Evolutionary conservation across 1,140 invertebrate genomes (phyloP).

Genomic region (Zaprionus taronus): DNA sequence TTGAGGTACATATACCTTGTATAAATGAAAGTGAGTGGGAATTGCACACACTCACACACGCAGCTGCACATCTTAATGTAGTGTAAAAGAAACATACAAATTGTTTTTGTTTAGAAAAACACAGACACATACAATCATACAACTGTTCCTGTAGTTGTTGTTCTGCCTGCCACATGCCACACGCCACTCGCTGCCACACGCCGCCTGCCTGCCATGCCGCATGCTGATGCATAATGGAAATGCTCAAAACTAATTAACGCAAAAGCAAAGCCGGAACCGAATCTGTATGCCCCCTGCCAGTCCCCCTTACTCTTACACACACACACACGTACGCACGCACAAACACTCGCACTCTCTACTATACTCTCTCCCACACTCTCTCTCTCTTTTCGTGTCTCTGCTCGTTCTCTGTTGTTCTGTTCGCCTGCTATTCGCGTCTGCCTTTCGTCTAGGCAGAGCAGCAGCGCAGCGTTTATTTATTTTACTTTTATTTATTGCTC

Average conservation of each 20-base stretch:
- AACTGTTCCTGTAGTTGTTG: slow-evolving; percentile 4
- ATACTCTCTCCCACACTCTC: neutral
- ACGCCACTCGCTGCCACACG: neutral
- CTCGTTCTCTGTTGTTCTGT: slow-evolving; percentile 51
- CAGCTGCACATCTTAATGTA: neutral
- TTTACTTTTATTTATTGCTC: slow-evolving; percentile 80
- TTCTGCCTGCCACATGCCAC: slow-evolving; percentile 19
- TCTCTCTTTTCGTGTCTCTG: slow-evolving; percentile 15
- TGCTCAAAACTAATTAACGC: slow-evolving; percentile 79
- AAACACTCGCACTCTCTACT: slow-evolving; percentile 6
- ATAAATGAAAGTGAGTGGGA: neutral
- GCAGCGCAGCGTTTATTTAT: slow-evolving; percentile 25
- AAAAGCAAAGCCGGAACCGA: slow-evolving; percentile 70
- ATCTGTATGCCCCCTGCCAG: slow-evolving; percentile 27
- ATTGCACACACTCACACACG: neutral
- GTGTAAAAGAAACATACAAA: neutral
- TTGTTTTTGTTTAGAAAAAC: neutral
- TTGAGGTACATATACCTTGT: neutral
- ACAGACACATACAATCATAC: neutral
- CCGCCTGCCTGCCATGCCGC: slow-evolving; percentile 29
- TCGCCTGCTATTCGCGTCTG: slow-evolving; percentile 70
- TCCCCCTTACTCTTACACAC: neutral
- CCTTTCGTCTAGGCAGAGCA: slow-evolving; percentile 54
- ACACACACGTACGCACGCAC: neutral
- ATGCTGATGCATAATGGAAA: slow-evolving; percentile 73